Evolutionary conservation across 1,140 invertebrate genomes (phyloP), one percentile per base, ranked within the genome.

Genomic region (Sarcophaga peregrina): DNA sequence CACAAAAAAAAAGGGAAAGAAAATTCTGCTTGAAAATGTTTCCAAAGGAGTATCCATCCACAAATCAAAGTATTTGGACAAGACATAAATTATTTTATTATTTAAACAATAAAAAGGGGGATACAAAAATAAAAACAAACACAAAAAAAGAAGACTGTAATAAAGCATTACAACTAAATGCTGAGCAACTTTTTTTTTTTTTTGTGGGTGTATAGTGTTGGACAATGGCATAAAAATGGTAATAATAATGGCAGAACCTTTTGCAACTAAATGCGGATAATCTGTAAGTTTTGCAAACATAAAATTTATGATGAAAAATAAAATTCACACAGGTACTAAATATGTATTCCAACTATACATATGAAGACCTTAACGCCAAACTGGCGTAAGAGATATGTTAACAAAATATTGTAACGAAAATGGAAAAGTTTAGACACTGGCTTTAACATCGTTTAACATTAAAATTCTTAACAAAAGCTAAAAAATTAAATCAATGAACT

Each of bases 181-280:
- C 25, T 37, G 25, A 37, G 25, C 25, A 37, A 37, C 25, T 37
- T 37, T 37, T 37, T 37, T 37, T 37, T 37, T 37, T 37, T 37
- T 37, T 37, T 37, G 25, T 37, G 50, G n/a, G 52, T n/a, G n/a
- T 58, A n/a, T 58, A 7, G 54, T 58, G 54, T 15, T 58, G n/a
- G 8, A 37, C n/a, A 10, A 9, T 20, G n/a, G 10, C 3, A 9
- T 25, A n/a, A 58, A 58, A 37, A n/a, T 13, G 54, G 54, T n/a
- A 58, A 68, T 68, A 25, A 68, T 68, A 25, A 68, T 68, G 17
- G 20, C 58, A 84, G 81, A 86, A 88, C 87, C 87, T 88, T 88
- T 37, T 88, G 88, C 87, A 88, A 88, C 87, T 88, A 88, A 88
- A 88, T 88, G 85, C 86, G 87, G 87, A 88, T 88, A 88, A 88